Evolutionary conservation across 2,888 invertebrate species (phyloP).

Genomic region (Acanthosoma haemorrhoidale): DNA sequence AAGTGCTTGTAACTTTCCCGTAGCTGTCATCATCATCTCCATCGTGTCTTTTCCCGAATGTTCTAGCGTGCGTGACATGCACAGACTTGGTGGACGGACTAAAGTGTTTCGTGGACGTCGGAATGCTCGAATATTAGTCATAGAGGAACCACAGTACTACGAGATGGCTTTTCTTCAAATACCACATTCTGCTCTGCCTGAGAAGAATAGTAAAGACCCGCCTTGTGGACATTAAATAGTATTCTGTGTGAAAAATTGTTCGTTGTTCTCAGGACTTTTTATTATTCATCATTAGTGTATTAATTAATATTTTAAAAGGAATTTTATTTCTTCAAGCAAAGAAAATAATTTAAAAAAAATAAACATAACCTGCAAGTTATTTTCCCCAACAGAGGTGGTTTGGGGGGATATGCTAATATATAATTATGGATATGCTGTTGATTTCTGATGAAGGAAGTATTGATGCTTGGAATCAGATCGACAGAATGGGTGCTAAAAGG

Average conservation of each 20-base stretch:
- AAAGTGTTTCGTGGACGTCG: constrained; percentile 37
- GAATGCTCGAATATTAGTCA: constrained; percentile 35
- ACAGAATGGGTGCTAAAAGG: constrained; percentile 35
- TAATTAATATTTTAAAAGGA: background rate
- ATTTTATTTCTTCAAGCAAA: constrained; percentile 10
- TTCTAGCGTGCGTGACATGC: constrained; percentile 37
- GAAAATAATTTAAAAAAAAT: constrained; percentile 18
- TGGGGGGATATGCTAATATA: constrained; percentile 20
- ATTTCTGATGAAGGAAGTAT: constrained; percentile 32
- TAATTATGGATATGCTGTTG: constrained; percentile 36
- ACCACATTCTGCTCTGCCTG: constrained; percentile 42
- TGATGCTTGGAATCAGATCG: constrained; percentile 33
- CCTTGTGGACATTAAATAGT: constrained; percentile 35
- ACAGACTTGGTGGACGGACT: constrained; percentile 33
- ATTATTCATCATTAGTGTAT: background rate
- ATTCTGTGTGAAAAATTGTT: background rate
- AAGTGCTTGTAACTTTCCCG: background rate
- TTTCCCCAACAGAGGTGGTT: constrained; percentile 30
- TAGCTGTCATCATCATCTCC: constrained; percentile 5
- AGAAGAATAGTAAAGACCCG: constrained; percentile 43
- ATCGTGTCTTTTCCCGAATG: constrained; percentile 28
- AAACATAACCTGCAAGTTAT: constrained; percentile 37
- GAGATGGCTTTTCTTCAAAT: constrained; percentile 43
- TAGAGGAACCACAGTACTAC: constrained; percentile 38
- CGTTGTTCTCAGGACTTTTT: constrained; percentile 21